Percentiles rank a stretch among this genome's conserved stretches.
These are phyloP conservation scores for Dynastes grantii DNA, from an alignment of 2,888 invertebrate species.

Conservation along the genomic window DNA sequence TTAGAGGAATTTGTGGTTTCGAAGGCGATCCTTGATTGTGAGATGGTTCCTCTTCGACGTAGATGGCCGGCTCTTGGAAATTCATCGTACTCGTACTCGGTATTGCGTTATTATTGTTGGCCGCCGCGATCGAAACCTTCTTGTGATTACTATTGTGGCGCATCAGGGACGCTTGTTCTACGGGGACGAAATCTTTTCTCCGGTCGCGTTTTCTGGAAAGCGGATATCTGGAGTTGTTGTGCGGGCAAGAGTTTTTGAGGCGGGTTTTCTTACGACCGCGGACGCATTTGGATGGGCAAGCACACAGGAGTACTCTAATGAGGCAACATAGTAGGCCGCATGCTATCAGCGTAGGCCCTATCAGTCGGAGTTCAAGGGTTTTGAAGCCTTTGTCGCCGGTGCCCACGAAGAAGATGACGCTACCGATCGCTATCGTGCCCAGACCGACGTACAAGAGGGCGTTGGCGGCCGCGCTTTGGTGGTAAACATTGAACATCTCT, in stretches of 20 bases:
- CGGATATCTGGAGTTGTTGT: slow-evolving; percentile 66
- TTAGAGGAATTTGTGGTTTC: slow-evolving; percentile 61
- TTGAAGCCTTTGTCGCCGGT: slow-evolving; percentile 92
- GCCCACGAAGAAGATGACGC: slow-evolving; percentile 91
- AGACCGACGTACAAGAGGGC: slow-evolving; percentile 90
- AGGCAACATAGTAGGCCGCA: slow-evolving; percentile 88
- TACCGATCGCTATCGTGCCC: slow-evolving; percentile 86
- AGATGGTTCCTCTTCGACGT: slow-evolving; percentile 56
- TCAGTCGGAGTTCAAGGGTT: slow-evolving; percentile 87
- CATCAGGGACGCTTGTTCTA: slow-evolving; percentile 62
- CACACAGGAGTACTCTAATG: slow-evolving; percentile 87
- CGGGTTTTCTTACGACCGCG: slow-evolving; percentile 78
- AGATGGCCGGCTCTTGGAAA: slow-evolving; percentile 57
- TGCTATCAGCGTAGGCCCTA: slow-evolving; percentile 82
- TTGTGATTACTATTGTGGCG: slow-evolving; percentile 67
- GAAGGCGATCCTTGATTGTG: slow-evolving; percentile 53
- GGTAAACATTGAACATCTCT: slow-evolving; percentile 78
- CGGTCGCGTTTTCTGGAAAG: slow-evolving; percentile 60
- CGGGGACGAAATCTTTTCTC: slow-evolving; percentile 63
- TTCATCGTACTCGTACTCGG: slow-evolving; percentile 69
- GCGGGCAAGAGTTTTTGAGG: slow-evolving; percentile 70
- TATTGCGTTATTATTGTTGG: slow-evolving; percentile 61
- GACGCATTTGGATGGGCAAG: slow-evolving; percentile 86
- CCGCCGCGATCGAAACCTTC: slow-evolving; percentile 70
- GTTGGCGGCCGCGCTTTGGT: slow-evolving; percentile 87